Conservation (phyloP, 37 sponge, comb jelly and placozoan genomes). For the Cliona cf. orientalis region DNA sequence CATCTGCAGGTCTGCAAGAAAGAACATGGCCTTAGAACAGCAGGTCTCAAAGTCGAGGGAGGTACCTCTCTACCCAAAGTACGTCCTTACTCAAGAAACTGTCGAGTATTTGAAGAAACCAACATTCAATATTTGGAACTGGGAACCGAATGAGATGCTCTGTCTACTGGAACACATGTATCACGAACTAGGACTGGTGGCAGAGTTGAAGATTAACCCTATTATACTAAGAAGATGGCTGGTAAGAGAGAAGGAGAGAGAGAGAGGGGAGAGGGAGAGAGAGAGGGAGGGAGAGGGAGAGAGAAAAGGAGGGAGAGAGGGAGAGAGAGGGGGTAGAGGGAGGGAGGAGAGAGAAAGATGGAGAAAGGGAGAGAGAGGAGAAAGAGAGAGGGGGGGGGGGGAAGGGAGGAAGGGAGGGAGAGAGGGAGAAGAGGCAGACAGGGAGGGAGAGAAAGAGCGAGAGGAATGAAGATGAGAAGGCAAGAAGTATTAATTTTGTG, state of each 20-base stretch:
- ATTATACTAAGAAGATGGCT: conserved; percentile 70
- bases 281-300: neutral
- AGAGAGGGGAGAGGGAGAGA: neutral
- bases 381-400: too few species aligned
- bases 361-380: too few species aligned
- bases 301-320: neutral
- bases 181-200: conserved; percentile 72
- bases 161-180: conserved; percentile 90
- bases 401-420: too few species aligned
- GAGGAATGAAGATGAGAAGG: too few species aligned
- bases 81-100: conserved; percentile 76
- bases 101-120: conserved; percentile 82
- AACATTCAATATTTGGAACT: conserved; percentile 89
- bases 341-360: too few species aligned
- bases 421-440: too few species aligned
- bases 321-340: neutral
- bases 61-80: conserved; percentile 45
- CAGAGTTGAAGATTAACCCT: conserved; percentile 68
- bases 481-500: too few species aligned
- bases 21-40: neutral
- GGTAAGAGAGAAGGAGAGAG: conserved; percentile 34
- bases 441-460: too few species aligned
- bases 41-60: neutral
- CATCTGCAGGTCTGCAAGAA: neutral
- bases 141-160: conserved; percentile 90